Conservation (phyloP, 2,797 vertebrate species). For the Furcifer pardalis region DNA sequence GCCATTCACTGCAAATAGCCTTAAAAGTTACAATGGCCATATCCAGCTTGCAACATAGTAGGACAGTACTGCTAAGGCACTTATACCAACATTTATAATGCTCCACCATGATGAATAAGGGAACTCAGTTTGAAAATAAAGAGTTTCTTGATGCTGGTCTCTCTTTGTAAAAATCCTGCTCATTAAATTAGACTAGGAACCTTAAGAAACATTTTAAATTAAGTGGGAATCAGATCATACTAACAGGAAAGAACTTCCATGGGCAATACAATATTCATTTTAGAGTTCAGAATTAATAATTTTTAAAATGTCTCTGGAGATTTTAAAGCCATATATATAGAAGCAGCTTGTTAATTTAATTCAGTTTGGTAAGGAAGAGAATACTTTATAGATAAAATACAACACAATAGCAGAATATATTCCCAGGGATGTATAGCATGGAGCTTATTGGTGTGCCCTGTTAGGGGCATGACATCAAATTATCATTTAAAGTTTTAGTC, state of each 20-base stretch:
- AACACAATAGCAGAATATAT: background rate
- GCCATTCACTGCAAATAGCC: too few species aligned
- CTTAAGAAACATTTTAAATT: background rate
- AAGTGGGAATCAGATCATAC: background rate
- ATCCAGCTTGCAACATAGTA: too few species aligned
- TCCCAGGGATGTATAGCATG: background rate
- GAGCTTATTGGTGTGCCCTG: background rate
- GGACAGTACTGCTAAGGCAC: too few species aligned
- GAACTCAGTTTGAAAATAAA: too few species aligned
- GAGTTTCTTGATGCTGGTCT: too few species aligned
- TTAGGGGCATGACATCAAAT: constrained; percentile 13
- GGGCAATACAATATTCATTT: background rate
- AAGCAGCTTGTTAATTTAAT: constrained; percentile 16
- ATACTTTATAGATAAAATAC: rapidly evolving
- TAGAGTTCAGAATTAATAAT: background rate
- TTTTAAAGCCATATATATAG: constrained; percentile 4
- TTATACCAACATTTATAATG: too few species aligned
- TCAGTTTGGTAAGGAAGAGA: background rate
- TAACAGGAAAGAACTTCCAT: background rate
- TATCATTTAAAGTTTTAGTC: background rate
- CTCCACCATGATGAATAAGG: too few species aligned
- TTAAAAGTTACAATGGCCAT: too few species aligned
- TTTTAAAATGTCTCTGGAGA: background rate
- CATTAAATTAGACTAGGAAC: background rate
- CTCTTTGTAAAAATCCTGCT: too few species aligned